These are phyloP conservation scores for Leuciscus idus DNA, from an alignment of 2,113 vertebrate genomes.

Conservation along the genomic window DNA sequence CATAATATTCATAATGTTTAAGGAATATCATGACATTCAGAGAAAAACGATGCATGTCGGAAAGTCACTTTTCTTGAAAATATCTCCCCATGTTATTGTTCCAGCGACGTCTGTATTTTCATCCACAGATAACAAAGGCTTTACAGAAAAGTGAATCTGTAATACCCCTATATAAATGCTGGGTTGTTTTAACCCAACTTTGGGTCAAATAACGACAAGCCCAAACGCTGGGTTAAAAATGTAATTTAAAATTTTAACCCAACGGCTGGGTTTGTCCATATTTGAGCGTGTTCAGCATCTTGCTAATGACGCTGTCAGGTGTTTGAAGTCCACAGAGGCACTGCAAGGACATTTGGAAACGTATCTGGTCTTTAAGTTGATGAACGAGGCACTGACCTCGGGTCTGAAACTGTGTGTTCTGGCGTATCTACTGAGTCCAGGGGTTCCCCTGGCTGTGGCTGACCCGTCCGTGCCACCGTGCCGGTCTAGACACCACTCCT, in stretches of 20 bases:
- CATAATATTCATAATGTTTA: too few species aligned
- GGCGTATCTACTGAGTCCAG: conserved; percentile 88
- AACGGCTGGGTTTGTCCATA: too few species aligned
- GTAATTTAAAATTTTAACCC: too few species aligned
- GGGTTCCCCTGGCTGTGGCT: conserved; percentile 84
- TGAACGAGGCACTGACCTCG: conserved; percentile 89
- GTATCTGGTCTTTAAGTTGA: conserved; percentile 47
- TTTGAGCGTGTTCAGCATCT: background rate
- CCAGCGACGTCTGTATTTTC: background rate
- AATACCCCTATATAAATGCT: too few species aligned
- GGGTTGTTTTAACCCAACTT: too few species aligned
- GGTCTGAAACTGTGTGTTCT: conserved; percentile 88
- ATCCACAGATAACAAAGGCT: background rate
- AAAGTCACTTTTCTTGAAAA: background rate
- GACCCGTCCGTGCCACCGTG: conserved; percentile 83
- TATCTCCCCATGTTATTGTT: background rate
- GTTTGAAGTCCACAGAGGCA: conserved; percentile 16
- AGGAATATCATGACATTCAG: background rate
- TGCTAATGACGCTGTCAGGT: background rate
- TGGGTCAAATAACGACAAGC: too few species aligned
- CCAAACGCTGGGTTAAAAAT: too few species aligned
- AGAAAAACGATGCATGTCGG: background rate
- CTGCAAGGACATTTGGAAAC: background rate
- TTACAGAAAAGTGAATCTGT: background rate
- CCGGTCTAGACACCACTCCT: conserved; percentile 89